A percentile compares a stretch with the other conserved stretches of the same genome.
These are phyloP conservation scores for Gopherus flavomarginatus DNA, from an alignment of 2,113 vertebrate species.

Conservation along the genomic window DNA sequence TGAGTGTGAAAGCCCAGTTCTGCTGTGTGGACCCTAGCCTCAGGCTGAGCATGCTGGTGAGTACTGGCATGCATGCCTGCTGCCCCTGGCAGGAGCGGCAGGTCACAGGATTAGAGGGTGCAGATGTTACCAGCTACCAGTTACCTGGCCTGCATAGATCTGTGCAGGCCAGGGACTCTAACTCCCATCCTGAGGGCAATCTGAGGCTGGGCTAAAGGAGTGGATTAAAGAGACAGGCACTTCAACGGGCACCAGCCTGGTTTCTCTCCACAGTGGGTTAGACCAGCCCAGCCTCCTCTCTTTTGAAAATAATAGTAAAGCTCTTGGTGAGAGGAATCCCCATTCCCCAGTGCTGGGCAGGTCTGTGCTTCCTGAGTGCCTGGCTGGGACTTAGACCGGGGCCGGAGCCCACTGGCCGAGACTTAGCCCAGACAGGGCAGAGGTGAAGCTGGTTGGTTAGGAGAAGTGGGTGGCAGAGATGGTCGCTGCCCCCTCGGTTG, in stretches of 20 bases:
- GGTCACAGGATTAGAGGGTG: background rate
- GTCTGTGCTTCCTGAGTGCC: background rate
- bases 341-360: background rate
- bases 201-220: background rate
- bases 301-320: background rate
- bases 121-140: background rate
- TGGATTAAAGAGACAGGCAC: background rate
- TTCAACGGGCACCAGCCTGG: background rate
- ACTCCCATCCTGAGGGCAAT: background rate
- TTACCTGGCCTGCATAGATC: too few relatives aligned
- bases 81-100: too few relatives aligned
- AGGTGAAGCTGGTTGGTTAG: background rate
- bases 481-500: background rate
- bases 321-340: too few relatives aligned
- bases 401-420: accelerated
- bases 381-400: background rate
- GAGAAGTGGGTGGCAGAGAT: background rate
- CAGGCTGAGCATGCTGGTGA: background rate
- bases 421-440: background rate
- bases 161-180: background rate
- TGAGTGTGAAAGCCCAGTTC: background rate
- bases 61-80: background rate
- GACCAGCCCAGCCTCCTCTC: background rate
- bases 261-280: background rate
- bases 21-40: background rate